Conservation (phyloP, 2,888 invertebrate species). For the Drosophila formosana region DNA sequence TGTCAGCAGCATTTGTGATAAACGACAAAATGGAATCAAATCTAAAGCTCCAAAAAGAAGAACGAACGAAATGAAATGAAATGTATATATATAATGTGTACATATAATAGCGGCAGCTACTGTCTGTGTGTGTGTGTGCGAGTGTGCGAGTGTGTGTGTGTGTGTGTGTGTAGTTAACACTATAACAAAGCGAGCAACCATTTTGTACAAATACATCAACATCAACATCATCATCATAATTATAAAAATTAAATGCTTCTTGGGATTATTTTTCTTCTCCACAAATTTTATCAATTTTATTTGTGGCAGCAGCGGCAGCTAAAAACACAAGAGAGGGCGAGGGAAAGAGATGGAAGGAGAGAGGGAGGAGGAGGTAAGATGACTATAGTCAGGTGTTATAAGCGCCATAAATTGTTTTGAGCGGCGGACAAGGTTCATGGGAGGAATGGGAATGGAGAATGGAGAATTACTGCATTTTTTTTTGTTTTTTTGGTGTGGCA, state of each 20-base stretch:
- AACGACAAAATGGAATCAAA: conserved; percentile 80
- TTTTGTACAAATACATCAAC: conserved; percentile 69
- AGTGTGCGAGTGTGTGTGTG: conserved; percentile 28
- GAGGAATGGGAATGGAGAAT: not conserved
- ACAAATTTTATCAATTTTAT: conserved; percentile 77
- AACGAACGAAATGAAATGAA: conserved; percentile 45
- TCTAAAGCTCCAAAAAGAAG: conserved; percentile 77
- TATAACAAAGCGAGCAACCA: conserved; percentile 49
- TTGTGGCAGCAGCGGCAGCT: conserved; percentile 46
- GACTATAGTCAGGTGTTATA: conserved; percentile 71
- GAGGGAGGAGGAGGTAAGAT: not conserved
- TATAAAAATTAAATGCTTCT: conserved; percentile 75
- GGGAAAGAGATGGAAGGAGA: too few species aligned
- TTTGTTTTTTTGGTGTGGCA: conserved; percentile 53
- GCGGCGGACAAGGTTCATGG: conserved; percentile 44
- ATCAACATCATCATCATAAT: conserved; percentile 74
- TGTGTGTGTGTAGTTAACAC: conserved; percentile 43
- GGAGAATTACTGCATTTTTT: conserved; percentile 28
- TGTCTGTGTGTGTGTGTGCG: conserved; percentile 30
- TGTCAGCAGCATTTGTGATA: conserved; percentile 75
- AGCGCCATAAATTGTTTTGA: conserved; percentile 56
- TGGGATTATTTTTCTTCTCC: conserved; percentile 37
- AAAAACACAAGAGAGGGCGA: too few species aligned
- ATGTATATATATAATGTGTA: conserved; percentile 51
- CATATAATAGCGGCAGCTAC: conserved; percentile 73